Percentiles rank a stretch among this genome's conserved stretches.
Evolutionary conservation across 2,113 vertebrate genomes (phyloP).

Genomic region (Asarcornis scutulata): DNA sequence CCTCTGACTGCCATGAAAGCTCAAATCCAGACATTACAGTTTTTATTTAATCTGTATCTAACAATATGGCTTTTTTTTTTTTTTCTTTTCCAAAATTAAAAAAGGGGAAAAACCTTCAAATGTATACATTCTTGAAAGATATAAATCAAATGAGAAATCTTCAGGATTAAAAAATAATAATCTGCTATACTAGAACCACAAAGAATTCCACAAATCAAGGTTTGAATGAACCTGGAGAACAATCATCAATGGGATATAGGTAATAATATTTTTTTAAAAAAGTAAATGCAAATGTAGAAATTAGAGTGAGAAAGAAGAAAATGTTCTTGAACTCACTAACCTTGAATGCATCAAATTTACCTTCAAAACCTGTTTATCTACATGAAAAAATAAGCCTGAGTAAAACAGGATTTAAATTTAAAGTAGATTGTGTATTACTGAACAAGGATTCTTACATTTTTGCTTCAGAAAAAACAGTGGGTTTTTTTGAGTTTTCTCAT

Average conservation of each 20-base stretch:
- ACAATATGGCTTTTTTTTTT: background rate
- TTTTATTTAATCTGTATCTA: constrained; percentile 36
- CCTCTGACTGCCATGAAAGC: background rate
- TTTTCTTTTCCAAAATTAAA: background rate
- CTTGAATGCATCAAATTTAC: background rate
- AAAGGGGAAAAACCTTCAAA: background rate
- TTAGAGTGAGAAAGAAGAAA: background rate
- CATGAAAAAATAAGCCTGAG: background rate
- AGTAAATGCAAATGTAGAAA: background rate
- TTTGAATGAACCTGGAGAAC: constrained; percentile 25
- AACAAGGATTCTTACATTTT: background rate
- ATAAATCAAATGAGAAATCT: constrained; percentile 42
- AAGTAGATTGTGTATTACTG: background rate
- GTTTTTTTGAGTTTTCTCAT: background rate
- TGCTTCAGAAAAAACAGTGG: background rate
- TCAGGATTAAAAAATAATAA: constrained; percentile 37
- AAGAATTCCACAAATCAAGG: constrained; percentile 46
- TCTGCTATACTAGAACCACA: constrained; percentile 24
- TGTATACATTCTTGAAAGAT: background rate
- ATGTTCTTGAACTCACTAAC: background rate
- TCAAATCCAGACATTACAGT: background rate
- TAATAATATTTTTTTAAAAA: background rate
- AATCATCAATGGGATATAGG: background rate
- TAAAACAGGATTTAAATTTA: background rate
- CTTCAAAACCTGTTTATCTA: background rate